Conservation (phyloP, 2,113 vertebrate genomes). For the Vulpes ferrilata region DNA sequence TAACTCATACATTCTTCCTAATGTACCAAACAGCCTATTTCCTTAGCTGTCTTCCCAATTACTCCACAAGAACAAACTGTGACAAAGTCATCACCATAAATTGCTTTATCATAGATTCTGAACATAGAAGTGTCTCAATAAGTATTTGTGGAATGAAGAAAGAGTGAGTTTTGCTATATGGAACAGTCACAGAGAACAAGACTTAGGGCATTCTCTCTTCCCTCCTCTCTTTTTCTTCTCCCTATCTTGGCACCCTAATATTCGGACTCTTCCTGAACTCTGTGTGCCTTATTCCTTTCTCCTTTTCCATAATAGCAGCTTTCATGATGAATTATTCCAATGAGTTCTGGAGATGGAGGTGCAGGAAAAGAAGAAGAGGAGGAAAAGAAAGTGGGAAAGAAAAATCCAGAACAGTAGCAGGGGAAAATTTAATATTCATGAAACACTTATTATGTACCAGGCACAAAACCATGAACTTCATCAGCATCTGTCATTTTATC, state of each 20-base stretch:
- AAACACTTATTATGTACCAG: not conserved
- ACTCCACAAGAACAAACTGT: not conserved
- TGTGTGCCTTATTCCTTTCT: not conserved
- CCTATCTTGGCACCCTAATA: rapidly evolving
- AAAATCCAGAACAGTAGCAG: not conserved
- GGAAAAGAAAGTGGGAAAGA: not conserved
- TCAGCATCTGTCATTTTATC: not conserved
- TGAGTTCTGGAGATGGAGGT: not conserved
- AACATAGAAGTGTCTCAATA: not conserved
- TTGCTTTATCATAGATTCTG: not conserved
- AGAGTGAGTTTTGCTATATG: not conserved
- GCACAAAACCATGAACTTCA: not conserved
- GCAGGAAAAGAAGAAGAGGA: not conserved
- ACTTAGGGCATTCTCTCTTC: not conserved
- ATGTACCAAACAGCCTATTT: not conserved
- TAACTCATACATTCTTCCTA: not conserved
- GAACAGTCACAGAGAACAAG: not conserved
- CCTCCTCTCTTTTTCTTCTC: not conserved
- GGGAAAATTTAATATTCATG: not conserved
- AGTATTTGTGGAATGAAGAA: not conserved
- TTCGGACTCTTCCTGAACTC: not conserved
- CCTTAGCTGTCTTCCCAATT: not conserved
- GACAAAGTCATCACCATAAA: not conserved
- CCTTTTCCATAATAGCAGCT: not conserved
- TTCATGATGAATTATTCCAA: not conserved